phyloP scores from a whole-genome alignment of 2,797 vertebrate species.

The Propithecus perrieri region DNA sequence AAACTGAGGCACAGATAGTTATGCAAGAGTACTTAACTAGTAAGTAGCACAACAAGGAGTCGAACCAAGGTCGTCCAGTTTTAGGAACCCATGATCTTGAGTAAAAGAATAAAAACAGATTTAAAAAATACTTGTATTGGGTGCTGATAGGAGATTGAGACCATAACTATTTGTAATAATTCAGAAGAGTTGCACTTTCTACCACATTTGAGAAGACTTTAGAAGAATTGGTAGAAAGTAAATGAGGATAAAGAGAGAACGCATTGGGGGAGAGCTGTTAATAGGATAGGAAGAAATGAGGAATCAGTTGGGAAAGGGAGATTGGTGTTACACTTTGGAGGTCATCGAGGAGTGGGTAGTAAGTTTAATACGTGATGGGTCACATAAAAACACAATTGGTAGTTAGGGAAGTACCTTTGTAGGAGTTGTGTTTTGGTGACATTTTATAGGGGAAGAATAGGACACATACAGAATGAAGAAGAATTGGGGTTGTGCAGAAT shows the following conservation, averaged over 20 bases:
- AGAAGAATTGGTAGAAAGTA: background rate
- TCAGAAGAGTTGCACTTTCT: background rate
- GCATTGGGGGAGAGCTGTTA: too few species aligned
- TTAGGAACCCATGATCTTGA: background rate
- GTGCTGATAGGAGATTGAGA: background rate
- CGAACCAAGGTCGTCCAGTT: background rate
- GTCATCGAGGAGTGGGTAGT: background rate
- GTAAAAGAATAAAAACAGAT: background rate
- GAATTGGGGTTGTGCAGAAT: background rate
- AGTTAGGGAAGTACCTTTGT: background rate
- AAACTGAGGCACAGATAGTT: background rate
- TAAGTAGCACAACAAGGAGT: background rate
- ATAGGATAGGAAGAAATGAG: background rate
- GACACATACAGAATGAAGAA: fast-evolving
- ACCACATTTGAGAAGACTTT: background rate
- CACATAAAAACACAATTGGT: background rate
- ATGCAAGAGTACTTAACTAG: background rate
- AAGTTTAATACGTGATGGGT: background rate
- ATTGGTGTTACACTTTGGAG: background rate
- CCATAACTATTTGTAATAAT: background rate
- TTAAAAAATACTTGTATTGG: background rate
- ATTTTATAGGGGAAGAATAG: background rate
- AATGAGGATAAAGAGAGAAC: background rate
- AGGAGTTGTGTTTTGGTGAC: background rate
- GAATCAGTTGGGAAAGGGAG: background rate